Base-by-base conservation (phyloP, 2,888 invertebrate species). In the Trichogramma evanescens region DNA sequence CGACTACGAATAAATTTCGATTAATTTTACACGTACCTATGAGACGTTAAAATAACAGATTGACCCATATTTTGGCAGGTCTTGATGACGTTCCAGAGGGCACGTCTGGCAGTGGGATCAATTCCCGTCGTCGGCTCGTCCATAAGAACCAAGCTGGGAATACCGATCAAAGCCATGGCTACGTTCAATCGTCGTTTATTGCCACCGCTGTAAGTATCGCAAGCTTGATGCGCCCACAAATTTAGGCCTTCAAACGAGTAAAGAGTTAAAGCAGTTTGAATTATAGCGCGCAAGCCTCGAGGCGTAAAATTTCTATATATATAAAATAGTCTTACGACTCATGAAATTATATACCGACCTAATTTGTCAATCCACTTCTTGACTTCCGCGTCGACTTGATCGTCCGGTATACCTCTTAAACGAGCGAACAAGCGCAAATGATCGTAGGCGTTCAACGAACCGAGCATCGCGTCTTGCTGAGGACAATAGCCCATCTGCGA, bases 401-500 rank as follows among this genome's bases (percentile, higher is more conserved):
- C 54, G 0, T 67, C 58, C 1, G 70, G 65, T 4, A 89, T 82
- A 0, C 91, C 92, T 6, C 89, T 82, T 52, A 94, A 76, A 26
- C 84, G 78, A 4, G 88, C 88, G 79, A 89, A 85, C 64, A 89
- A 80, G 42, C 74, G 76, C 46, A 94, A 78, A 70, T 88, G 87
- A 73, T 92, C 86, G 59, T 82, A 76, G 0, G 89, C 90, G 3
- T 90, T 89, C 73, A 91, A 82, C 71, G 86, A 87, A 61, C 83
- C 84, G 71, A 92, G 88, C 55, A 93, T 78, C 0, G 90, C 89
- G 79, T 89, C 87, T 76, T 86, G 87, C 80, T 95, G 94, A 0
- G 94, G 94, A 75, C 94, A 95, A 79, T 94, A 94, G n/a, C 93
- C 91, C 68, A 93, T 82, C 56, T 83, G 79, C 61, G 82, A 80